phyloP scores from a whole-genome alignment of 2,888 invertebrate species.

The Hirudinaria manillensis region DNA sequence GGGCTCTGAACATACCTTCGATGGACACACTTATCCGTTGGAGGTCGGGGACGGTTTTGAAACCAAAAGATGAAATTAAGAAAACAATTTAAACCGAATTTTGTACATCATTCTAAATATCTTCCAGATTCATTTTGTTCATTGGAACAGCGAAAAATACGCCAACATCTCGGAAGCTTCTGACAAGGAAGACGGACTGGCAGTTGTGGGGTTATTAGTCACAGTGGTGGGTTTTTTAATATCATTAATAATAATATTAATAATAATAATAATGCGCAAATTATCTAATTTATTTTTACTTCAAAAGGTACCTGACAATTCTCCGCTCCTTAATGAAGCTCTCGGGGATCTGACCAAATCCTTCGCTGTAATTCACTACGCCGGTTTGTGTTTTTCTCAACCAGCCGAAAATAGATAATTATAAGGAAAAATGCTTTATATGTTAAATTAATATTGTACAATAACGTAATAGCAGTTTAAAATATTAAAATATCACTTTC shows the following conservation, averaged over 20 bases:
- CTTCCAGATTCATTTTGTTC: slow-evolving; percentile 12
- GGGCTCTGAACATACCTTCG: background rate
- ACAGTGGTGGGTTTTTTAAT: background rate
- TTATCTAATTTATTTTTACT: too few species aligned
- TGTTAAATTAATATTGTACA: background rate
- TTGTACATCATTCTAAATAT: too few species aligned
- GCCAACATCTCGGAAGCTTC: background rate
- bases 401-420: background rate
- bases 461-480: background rate
- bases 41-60: background rate
- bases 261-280: too few species aligned
- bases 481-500: background rate
- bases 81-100: slow-evolving; percentile 67
- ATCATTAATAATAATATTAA: background rate
- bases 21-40: background rate
- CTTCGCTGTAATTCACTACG: too few species aligned
- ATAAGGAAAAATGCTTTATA: too few species aligned
- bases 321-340: too few species aligned
- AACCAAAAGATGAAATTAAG: background rate
- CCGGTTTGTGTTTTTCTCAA: too few species aligned
- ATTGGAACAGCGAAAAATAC: slow-evolving; percentile 11
- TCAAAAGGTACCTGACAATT: too few species aligned
- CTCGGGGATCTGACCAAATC: too few species aligned
- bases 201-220: background rate
- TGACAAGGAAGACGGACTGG: background rate